Conservation (phyloP, 2,888 invertebrate genomes). For the Melinopterus prodromus region DNA sequence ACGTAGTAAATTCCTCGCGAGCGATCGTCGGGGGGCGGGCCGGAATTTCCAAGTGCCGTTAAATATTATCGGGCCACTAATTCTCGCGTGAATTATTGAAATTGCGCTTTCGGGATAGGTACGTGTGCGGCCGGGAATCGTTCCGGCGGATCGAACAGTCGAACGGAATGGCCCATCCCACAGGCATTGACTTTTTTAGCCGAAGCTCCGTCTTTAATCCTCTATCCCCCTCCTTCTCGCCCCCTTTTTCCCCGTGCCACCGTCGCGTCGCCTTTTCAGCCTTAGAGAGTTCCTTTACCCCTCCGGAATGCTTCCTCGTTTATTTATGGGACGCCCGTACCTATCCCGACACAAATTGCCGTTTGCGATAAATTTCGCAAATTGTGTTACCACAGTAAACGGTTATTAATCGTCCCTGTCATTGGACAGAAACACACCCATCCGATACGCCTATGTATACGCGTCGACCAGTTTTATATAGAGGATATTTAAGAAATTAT, state of each 20-base stretch:
- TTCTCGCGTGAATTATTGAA: constrained; percentile 46
- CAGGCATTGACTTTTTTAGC: neutral
- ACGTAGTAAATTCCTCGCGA: constrained; percentile 21
- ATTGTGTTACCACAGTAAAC: neutral
- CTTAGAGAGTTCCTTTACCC: neutral
- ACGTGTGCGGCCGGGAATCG: constrained; percentile 18
- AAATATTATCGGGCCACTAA: constrained; percentile 47
- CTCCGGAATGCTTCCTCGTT: neutral
- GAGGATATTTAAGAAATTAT: no score
- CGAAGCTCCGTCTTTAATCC: neutral
- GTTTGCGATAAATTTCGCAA: neutral
- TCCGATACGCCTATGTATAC: no score
- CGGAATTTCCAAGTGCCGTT: constrained; percentile 40
- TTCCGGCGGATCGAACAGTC: constrained; percentile 24
- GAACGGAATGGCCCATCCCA: constrained; percentile 25
- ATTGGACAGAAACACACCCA: no score
- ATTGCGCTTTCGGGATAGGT: constrained; percentile 39
- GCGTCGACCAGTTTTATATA: no score
- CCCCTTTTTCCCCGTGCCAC: no score
- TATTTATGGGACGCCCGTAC: neutral
- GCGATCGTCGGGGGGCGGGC: constrained; percentile 29
- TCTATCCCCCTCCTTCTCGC: neutral
- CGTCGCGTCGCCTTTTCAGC: neutral
- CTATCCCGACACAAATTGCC: neutral
- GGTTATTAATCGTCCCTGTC: no score